Conservation (phyloP, 1,140 invertebrate genomes). For the Drosophila subobscura region DNA sequence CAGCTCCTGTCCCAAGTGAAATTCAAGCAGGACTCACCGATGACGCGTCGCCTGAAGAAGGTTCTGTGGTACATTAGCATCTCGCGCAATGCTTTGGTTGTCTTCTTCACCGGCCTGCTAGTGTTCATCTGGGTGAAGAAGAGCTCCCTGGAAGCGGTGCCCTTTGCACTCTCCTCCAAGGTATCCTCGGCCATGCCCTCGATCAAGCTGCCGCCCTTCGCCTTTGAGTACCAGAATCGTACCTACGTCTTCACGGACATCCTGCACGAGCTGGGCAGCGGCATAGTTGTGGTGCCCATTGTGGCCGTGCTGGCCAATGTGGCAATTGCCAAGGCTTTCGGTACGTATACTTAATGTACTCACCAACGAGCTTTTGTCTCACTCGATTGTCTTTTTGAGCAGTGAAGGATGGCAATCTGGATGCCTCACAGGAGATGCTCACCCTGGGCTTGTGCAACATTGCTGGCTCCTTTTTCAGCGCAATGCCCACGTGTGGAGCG, state of each 20-base stretch:
- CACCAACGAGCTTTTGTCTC: background rate
- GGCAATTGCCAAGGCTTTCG: slow-evolving; percentile 94
- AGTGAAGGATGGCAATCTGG: slow-evolving; percentile 85
- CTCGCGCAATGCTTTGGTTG: slow-evolving; percentile 91
- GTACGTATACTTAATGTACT: slow-evolving; percentile 84
- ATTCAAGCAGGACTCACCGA: slow-evolving; percentile 81
- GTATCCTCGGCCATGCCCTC: slow-evolving; percentile 88
- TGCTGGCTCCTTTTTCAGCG: slow-evolving; percentile 89
- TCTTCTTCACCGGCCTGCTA: slow-evolving; percentile 88
- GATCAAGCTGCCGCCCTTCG: slow-evolving; percentile 87
- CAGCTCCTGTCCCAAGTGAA: slow-evolving; percentile 72
- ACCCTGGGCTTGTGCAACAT: slow-evolving; percentile 90
- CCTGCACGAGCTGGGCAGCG: slow-evolving; percentile 87
- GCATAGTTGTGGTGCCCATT: slow-evolving; percentile 90
- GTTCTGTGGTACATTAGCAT: slow-evolving; percentile 90
- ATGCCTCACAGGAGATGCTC: slow-evolving; percentile 90
- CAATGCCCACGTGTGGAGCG: slow-evolving; percentile 91
- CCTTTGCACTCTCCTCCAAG: slow-evolving; percentile 84
- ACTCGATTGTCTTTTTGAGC: background rate
- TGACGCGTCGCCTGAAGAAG: slow-evolving; percentile 85
- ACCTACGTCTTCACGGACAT: slow-evolving; percentile 88
- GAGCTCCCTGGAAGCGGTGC: slow-evolving; percentile 68
- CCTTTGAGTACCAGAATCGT: slow-evolving; percentile 85
- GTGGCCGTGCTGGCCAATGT: slow-evolving; percentile 93
- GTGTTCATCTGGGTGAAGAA: slow-evolving; percentile 84